Evolutionary conservation across 2,888 invertebrate species (phyloP).

Genomic region (Cryptocheilus praepositus): DNA sequence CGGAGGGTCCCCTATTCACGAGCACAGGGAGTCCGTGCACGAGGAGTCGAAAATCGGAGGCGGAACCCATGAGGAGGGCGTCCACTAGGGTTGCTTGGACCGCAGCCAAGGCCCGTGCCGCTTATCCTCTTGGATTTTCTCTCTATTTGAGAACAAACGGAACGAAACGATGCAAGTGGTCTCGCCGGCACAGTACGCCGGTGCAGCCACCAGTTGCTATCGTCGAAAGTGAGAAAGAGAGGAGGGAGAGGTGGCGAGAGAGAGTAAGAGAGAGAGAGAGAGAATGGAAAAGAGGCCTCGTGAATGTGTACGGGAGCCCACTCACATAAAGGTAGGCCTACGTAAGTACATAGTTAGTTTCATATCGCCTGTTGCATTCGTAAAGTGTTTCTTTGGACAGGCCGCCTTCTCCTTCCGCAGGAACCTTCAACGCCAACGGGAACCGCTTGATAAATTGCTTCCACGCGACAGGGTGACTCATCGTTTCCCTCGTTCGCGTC

Average conservation of each 20-base stretch:
- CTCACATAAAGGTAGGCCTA: conserved; percentile 66
- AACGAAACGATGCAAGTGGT: conserved; percentile 69
- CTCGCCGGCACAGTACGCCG: conserved; percentile 64
- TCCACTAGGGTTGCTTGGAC: conserved; percentile 55
- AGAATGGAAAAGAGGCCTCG: conserved; percentile 19
- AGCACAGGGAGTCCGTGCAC: background rate
- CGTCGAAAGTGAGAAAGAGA: conserved; percentile 40
- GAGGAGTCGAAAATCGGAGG: conserved; percentile 1
- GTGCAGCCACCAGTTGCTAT: conserved; percentile 76
- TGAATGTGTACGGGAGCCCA: conserved; percentile 7
- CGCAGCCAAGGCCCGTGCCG: conserved; percentile 66
- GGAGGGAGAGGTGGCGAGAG: conserved; percentile 35
- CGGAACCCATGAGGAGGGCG: background rate
- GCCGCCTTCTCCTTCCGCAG: conserved; percentile 48
- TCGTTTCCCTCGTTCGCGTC: conserved; percentile 49
- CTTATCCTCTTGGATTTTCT: conserved; percentile 70
- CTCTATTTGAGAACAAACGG: conserved; percentile 74
- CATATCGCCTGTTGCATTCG: conserved; percentile 73
- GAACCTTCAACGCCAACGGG: conserved; percentile 30
- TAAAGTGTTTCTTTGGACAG: conserved; percentile 62
- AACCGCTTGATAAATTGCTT: conserved; percentile 61
- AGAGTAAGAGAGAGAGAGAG: conserved; percentile 23
- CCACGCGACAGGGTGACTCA: conserved; percentile 58
- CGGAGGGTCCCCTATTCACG: background rate
- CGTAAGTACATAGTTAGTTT: conserved; percentile 70